Evolutionary conservation across 2,888 invertebrate species (phyloP).

Genomic region (Hirtodrosophila alboralis): DNA sequence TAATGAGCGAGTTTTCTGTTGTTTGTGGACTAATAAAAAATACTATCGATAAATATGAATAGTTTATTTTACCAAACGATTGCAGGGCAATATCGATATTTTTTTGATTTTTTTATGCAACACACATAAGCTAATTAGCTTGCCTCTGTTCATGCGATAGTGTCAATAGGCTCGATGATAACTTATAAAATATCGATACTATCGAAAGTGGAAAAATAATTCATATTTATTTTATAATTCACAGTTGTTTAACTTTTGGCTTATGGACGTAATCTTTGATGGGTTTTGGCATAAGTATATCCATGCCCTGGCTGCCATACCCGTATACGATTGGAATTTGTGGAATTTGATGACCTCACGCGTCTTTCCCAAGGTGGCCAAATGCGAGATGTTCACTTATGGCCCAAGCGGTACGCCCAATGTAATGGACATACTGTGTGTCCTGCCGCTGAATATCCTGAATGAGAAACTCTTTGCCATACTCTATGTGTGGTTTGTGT

Average conservation of each 20-base stretch:
- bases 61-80: too few relatives aligned
- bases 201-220: conserved; percentile 4
- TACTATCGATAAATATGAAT: too few relatives aligned
- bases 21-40: too few relatives aligned
- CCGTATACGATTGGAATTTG: conserved; percentile 75
- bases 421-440: conserved; percentile 90
- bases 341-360: conserved; percentile 80
- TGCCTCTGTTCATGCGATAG: too few relatives aligned
- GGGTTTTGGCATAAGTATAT: conserved; percentile 80
- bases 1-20: too few relatives aligned
- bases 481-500: conserved; percentile 90
- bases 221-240: not conserved
- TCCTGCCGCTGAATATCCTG: conserved; percentile 90
- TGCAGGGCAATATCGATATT: too few relatives aligned
- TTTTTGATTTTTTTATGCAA: too few relatives aligned
- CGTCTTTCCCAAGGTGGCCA: conserved; percentile 88
- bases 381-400: conserved; percentile 94
- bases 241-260: conserved; percentile 73
- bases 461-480: conserved; percentile 91
- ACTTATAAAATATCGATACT: not conserved
- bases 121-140: too few relatives aligned
- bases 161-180: too few relatives aligned
- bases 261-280: conserved; percentile 78
- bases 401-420: conserved; percentile 93
- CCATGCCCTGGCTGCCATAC: conserved; percentile 70